These are phyloP conservation scores for Lottia gigantea DNA, from an alignment of 2,888 invertebrate species.

Conservation along the genomic window DNA sequence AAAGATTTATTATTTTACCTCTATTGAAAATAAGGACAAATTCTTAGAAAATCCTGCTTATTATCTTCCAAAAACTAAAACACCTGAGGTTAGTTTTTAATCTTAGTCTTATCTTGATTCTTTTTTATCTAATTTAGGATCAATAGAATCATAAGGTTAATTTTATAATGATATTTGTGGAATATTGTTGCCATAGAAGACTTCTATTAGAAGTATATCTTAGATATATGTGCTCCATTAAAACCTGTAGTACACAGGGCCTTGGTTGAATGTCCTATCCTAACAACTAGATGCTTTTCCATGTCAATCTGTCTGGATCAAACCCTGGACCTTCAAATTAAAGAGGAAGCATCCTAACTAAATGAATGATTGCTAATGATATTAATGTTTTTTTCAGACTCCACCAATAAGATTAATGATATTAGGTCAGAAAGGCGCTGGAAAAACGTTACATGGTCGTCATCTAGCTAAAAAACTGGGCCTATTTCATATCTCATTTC, in stretches of 20 bases:
- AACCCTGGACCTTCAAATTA: too few relatives aligned
- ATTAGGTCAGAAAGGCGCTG: slow-evolving; percentile 65
- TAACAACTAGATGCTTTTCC: too few relatives aligned
- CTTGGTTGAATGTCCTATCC: too few relatives aligned
- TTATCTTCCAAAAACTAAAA: slow-evolving; percentile 55
- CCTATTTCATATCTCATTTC: slow-evolving; percentile 68
- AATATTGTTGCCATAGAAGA: too few relatives aligned
- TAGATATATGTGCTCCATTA: neutral
- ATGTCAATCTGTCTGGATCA: too few relatives aligned
- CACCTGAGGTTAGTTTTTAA: slow-evolving; percentile 54
- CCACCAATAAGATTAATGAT: slow-evolving; percentile 64
- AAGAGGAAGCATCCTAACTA: too few relatives aligned
- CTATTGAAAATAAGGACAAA: slow-evolving; percentile 58
- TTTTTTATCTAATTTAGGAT: too few relatives aligned
- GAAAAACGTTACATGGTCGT: slow-evolving; percentile 65
- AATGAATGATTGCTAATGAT: too few relatives aligned
- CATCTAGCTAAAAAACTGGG: slow-evolving; percentile 64
- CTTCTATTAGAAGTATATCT: too few relatives aligned
- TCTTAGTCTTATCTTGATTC: too few relatives aligned
- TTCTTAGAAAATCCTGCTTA: slow-evolving; percentile 61
- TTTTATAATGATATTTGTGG: too few relatives aligned
- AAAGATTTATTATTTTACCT: slow-evolving; percentile 65
- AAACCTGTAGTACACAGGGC: neutral
- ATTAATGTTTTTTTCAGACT: slow-evolving; percentile 45
- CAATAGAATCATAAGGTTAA: too few relatives aligned